Conservation (phyloP, 2,113 vertebrate species). For the Gobiocypris rarus region DNA sequence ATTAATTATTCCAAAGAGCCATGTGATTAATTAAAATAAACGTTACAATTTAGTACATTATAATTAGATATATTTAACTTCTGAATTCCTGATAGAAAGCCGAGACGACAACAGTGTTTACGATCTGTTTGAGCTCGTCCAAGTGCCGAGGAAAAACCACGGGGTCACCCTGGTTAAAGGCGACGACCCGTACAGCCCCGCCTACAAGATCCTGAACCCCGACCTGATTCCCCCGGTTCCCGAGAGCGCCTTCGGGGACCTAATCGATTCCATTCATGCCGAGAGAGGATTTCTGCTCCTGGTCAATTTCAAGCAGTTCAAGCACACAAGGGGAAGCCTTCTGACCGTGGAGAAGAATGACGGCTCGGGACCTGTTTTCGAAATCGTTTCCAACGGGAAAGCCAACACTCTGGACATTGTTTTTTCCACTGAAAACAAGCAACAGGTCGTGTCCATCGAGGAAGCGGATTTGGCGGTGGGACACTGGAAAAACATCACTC, state of each 20-base stretch:
- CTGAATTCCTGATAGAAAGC: slow-evolving; percentile 78
- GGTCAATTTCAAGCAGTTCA: slow-evolving; percentile 91
- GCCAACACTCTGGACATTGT: slow-evolving; percentile 95
- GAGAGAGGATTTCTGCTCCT: slow-evolving; percentile 95
- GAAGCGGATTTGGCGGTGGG: slow-evolving; percentile 90
- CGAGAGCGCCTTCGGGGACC: slow-evolving; percentile 88
- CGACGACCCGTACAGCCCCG: slow-evolving; percentile 92
- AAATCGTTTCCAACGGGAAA: slow-evolving; percentile 93
- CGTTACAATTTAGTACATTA: not conserved
- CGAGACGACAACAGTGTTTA: slow-evolving; percentile 92
- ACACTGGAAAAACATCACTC: slow-evolving; percentile 95
- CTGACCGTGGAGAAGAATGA: slow-evolving; percentile 91
- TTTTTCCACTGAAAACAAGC: slow-evolving; percentile 87
- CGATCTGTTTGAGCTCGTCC: slow-evolving; percentile 91
- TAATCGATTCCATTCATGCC: slow-evolving; percentile 88
- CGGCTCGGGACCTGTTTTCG: slow-evolving; percentile 88
- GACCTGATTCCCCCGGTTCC: slow-evolving; percentile 89
- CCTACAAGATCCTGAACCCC: slow-evolving; percentile 93
- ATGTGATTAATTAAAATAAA: not conserved
- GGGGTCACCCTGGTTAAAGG: slow-evolving; percentile 91
- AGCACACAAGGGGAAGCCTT: slow-evolving; percentile 87
- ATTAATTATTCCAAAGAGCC: not conserved
- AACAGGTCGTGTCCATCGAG: slow-evolving; percentile 92
- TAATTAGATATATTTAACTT: slow-evolving; percentile 22
- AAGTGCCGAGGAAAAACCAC: slow-evolving; percentile 80